A percentile compares a stretch with the other conserved stretches of the same genome.
phyloP scores from a whole-genome alignment of 1,140 invertebrate genomes.

The Drosophila watanabei region DNA sequence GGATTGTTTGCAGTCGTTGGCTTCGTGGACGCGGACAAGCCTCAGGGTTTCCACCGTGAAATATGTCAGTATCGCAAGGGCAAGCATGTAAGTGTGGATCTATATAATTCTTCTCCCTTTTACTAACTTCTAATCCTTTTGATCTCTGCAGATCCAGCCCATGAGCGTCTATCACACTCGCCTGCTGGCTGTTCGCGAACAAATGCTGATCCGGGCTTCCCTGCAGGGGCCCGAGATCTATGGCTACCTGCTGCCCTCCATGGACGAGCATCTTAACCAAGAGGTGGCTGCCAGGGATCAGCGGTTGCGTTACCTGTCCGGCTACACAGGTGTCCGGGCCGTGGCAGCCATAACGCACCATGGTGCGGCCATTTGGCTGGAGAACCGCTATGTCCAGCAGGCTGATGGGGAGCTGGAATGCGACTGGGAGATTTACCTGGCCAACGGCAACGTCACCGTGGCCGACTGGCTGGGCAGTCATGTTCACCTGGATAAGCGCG shows the following conservation, averaged over 20 bases:
- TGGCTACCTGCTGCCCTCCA: constrained; percentile 91
- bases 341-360: constrained; percentile 91
- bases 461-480: constrained; percentile 89
- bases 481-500: constrained; percentile 88
- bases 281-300: constrained; percentile 91
- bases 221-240: constrained; percentile 89
- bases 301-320: constrained; percentile 93
- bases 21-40: constrained; percentile 43
- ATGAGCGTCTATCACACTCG: constrained; percentile 85
- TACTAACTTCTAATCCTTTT: background rate
- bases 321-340: constrained; percentile 94
- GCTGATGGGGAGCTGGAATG: constrained; percentile 92
- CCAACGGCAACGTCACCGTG: constrained; percentile 88
- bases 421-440: constrained; percentile 93
- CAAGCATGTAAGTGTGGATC: constrained; percentile 55
- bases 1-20: constrained; percentile 42
- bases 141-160: constrained; percentile 60
- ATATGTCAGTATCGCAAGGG: constrained; percentile 76
- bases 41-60: constrained; percentile 69
- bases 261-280: constrained; percentile 92
- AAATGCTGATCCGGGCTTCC: constrained; percentile 89
- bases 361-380: constrained; percentile 95
- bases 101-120: background rate
- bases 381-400: constrained; percentile 93
- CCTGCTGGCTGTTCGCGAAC: constrained; percentile 88